phyloP scores from a whole-genome alignment of 2,797 vertebrate species.

The Thamnophis elegans region DNA sequence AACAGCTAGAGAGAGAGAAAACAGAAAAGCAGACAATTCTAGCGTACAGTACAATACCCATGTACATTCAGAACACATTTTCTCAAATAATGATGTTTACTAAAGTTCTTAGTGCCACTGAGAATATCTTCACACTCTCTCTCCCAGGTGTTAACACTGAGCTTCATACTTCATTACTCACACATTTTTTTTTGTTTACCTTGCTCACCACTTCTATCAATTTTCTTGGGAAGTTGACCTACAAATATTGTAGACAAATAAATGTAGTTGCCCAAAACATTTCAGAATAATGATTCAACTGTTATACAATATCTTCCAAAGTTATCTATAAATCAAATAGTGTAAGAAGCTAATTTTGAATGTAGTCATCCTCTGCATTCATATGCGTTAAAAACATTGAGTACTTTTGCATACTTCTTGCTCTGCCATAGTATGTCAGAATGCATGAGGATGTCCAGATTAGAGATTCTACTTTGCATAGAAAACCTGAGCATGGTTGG shows the following conservation, averaged over 20 bases:
- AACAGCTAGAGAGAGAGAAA: slow-evolving; percentile 73
- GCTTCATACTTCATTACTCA: background rate
- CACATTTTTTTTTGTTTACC: background rate
- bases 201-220: background rate
- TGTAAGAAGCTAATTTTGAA: too few relatives aligned
- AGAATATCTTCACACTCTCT: background rate
- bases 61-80: background rate
- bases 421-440: too few relatives aligned
- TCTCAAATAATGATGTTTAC: background rate
- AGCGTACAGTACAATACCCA: background rate
- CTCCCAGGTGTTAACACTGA: background rate
- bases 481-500: too few relatives aligned
- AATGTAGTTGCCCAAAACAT: background rate
- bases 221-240: background rate
- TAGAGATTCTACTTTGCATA: too few relatives aligned
- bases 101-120: background rate
- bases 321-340: background rate
- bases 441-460: too few relatives aligned
- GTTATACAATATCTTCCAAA: background rate
- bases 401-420: too few relatives aligned
- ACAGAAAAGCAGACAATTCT: slow-evolving; percentile 9
- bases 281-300: background rate
- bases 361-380: too few relatives aligned
- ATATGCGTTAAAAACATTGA: too few relatives aligned
- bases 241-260: background rate